Evolutionary conservation across 2,888 invertebrate genomes (phyloP), one percentile per base, ranked within the genome.

Genomic region (Torymus tubicola): DNA sequence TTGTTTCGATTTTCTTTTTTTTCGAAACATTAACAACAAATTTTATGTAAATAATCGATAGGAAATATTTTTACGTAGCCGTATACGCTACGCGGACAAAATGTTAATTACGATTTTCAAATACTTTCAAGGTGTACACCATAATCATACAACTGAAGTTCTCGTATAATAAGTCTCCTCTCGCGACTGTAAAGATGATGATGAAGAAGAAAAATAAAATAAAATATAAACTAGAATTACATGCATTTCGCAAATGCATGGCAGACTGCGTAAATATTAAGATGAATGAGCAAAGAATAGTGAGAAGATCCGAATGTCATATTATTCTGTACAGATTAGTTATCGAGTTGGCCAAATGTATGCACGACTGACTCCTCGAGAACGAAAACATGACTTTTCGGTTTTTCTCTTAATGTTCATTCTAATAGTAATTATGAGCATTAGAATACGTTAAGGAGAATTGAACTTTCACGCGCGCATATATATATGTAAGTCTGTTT

Each of bases 161-260:
- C 52, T 52, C 60, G n/a, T 11, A 70, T 21, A 24, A 21, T 76
- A 13, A 55, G 21, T 77, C 14, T 12, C 64, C 21, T 57, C n/a
- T 64, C 14, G 53, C n/a, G 18, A 58, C 55, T 69, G 63, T 52
- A 21, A n/a, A 57, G 31, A 31, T 31, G 31, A 31, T 31, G 31
- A 31, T 31, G 31, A 31, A 31, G 4, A 31, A 31, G 2, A 31
- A 31, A 31, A 31, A 31, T 31, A 31, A 31, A 31, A 31, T 31
- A 31, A 31, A 31, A 31, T 5, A 8, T 31, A 31, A 69, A 63
- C 4, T 57, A 16, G 24, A 58, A 31, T 5, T 69, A 81, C 71
- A 79, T 81, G 84, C 83, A 85, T 85, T 85, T 86, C 79, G n/a
- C 31, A 31, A 82, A 81, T 84, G 82, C 81, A 82, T 82, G 81